A percentile compares a stretch with the other conserved stretches of the same genome.
Conservation (phyloP, 2,113 vertebrate genomes). For the Epinephelus fuscoguttatus region DNA sequence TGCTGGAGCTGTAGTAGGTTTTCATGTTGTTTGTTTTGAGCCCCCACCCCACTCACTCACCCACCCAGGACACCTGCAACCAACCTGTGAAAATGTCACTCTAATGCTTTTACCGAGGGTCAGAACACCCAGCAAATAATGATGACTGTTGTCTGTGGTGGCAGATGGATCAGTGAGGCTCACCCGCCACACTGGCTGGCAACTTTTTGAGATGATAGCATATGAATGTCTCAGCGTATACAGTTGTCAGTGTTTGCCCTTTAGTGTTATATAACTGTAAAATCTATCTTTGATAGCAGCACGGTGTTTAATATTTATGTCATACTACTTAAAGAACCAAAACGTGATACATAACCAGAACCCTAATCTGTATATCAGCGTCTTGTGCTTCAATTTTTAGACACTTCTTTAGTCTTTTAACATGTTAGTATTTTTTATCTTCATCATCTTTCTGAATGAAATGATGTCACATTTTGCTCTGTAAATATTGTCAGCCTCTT, state of each 20-base stretch:
- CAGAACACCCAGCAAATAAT: background rate
- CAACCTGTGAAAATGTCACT: slow-evolving; percentile 33
- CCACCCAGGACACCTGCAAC: slow-evolving; percentile 37
- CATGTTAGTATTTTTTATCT: background rate
- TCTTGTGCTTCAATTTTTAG: background rate
- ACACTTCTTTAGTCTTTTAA: background rate
- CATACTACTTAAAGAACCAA: background rate
- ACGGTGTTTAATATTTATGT: background rate
- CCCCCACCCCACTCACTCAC: background rate
- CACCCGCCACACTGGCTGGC: background rate
- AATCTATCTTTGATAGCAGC: background rate
- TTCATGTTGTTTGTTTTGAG: slow-evolving; percentile 48
- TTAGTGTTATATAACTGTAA: background rate
- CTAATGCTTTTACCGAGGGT: slow-evolving; percentile 1
- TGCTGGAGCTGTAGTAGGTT: slow-evolving; percentile 41
- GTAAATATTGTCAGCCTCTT: background rate
- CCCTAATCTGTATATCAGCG: background rate
- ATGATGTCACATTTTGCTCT: background rate
- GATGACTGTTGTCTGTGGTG: background rate
- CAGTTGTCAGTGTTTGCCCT: slow-evolving; percentile 11
- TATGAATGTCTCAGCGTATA: background rate
- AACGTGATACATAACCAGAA: background rate
- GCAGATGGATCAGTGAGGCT: slow-evolving; percentile 7
- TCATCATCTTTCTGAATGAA: background rate
- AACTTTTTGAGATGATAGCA: background rate